phyloP scores from a whole-genome alignment of 2,113 vertebrate species.

The Trinectes maculatus region DNA sequence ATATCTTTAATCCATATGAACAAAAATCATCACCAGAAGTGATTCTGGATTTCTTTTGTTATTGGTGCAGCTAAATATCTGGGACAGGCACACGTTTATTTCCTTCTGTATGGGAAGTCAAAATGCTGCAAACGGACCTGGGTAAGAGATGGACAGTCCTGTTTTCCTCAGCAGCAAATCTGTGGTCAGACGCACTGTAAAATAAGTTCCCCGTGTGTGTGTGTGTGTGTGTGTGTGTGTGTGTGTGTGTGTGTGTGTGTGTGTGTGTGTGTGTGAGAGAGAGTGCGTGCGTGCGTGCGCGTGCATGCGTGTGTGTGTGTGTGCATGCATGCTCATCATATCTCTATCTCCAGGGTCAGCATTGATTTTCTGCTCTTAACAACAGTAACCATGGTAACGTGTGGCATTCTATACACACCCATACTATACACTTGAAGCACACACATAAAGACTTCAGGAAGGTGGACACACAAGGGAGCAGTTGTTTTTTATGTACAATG shows the following conservation, averaged over 20 bases:
- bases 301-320: constrained; percentile 2
- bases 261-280: too few species aligned
- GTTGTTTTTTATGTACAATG: constrained; percentile 38
- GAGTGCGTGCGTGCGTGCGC: constrained; percentile 1
- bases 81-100: neutral
- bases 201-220: constrained; percentile 12
- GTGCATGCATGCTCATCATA: constrained; percentile 36
- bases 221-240: constrained; percentile 3
- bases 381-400: constrained; percentile 56
- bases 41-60: constrained; percentile 16
- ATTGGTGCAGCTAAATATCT: constrained; percentile 12
- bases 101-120: constrained; percentile 34
- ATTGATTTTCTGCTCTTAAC: constrained; percentile 64
- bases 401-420: constrained; percentile 25
- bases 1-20: neutral
- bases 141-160: constrained; percentile 12
- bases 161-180: constrained; percentile 29
- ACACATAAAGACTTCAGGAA: constrained; percentile 8
- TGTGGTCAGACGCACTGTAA: constrained; percentile 31
- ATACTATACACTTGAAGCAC: constrained; percentile 16
- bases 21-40: constrained; percentile 27
- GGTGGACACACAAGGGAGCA: constrained; percentile 14
- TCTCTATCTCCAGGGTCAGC: constrained; percentile 50
- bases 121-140: constrained; percentile 28
- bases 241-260: neutral